Conservation (phyloP, 2,797 vertebrate genomes). For the Pelodytes ibericus region DNA sequence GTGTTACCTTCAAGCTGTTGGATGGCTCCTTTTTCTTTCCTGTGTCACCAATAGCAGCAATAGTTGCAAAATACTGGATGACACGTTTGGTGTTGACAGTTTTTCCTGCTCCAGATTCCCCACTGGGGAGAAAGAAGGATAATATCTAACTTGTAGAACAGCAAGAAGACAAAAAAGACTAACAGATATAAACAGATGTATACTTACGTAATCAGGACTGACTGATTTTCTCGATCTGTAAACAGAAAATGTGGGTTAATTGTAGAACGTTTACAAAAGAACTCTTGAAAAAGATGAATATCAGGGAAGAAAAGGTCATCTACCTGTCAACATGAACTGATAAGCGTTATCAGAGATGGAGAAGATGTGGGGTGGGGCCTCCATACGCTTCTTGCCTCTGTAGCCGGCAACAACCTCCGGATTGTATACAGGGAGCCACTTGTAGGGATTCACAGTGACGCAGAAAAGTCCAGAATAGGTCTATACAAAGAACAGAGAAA, state of each 20-base stretch:
- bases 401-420: conserved; percentile 66
- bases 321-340: conserved; percentile 77
- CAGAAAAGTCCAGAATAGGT: conserved; percentile 74
- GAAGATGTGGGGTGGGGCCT: conserved; percentile 81
- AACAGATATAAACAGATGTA: not conserved
- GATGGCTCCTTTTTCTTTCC: conserved; percentile 74
- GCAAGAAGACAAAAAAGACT: not conserved
- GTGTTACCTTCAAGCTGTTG: conserved; percentile 66
- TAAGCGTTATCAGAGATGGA: conserved; percentile 80
- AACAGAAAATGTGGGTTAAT: conserved; percentile 15
- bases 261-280: too few species aligned
- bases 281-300: too few species aligned
- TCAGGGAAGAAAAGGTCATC: not conserved
- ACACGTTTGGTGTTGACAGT: conserved; percentile 90
- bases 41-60: conserved; percentile 75
- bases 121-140: conserved; percentile 62
- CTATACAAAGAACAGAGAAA: conserved; percentile 58
- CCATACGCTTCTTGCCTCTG: conserved; percentile 76
- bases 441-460: conserved; percentile 76
- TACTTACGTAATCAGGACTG: conserved; percentile 79
- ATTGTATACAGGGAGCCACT: conserved; percentile 77
- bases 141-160: not conserved
- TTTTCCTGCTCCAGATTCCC: conserved; percentile 91
- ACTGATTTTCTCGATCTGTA: conserved; percentile 77
- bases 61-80: conserved; percentile 91